A percentile compares a stretch with the other conserved stretches of the same genome.
Conservation (phyloP, 2,797 vertebrate species). For the Decapterus maruadsi region DNA sequence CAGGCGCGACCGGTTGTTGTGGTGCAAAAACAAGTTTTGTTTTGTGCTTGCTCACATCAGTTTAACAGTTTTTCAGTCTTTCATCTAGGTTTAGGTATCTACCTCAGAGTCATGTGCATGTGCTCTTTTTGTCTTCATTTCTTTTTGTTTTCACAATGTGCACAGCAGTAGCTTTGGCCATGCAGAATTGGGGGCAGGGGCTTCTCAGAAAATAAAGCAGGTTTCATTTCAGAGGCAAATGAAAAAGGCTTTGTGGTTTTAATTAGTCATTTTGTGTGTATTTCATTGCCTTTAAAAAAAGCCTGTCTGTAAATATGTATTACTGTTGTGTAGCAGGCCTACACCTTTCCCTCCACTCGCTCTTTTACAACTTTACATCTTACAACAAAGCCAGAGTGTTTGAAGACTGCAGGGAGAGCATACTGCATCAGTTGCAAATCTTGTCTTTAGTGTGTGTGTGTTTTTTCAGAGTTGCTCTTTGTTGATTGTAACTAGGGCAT, state of each 20-base stretch:
- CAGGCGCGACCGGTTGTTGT: constrained; percentile 77
- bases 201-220: constrained; percentile 82
- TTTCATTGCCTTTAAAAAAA: constrained; percentile 73
- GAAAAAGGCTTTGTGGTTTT: constrained; percentile 81
- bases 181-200: constrained; percentile 66
- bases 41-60: constrained; percentile 73
- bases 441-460: constrained; percentile 73
- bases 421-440: constrained; percentile 81
- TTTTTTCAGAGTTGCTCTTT: constrained; percentile 79
- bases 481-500: constrained; percentile 91
- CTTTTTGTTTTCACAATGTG: constrained; percentile 52
- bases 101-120: constrained; percentile 64
- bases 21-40: constrained; percentile 78
- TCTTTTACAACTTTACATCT: constrained; percentile 71
- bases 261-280: constrained; percentile 86
- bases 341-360: constrained; percentile 72
- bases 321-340: constrained; percentile 69
- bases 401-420: constrained; percentile 78
- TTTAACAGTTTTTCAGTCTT: constrained; percentile 76
- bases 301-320: constrained; percentile 80
- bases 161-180: constrained; percentile 69
- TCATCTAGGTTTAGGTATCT: constrained; percentile 71
- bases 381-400: constrained; percentile 75
- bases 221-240: constrained; percentile 79
- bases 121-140: constrained; percentile 60